A percentile compares a stretch with the other conserved stretches of the same genome.
phyloP scores from a whole-genome alignment of 1,140 invertebrate genomes.

The Sarcophaga bullata region DNA sequence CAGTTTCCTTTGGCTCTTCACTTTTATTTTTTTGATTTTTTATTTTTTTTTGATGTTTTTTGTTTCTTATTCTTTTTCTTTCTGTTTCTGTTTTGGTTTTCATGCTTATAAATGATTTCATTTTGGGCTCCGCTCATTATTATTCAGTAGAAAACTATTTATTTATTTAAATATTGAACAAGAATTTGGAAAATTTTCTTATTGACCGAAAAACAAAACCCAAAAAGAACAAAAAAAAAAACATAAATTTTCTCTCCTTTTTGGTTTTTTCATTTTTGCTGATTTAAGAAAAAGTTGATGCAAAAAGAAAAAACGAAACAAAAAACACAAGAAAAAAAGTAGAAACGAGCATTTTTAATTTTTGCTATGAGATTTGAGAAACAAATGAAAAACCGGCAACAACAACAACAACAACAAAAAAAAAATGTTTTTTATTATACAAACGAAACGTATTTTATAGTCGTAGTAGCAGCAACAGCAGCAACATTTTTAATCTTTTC shows the following conservation, averaged over 20 bases:
- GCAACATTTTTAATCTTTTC: slow-evolving; percentile 8
- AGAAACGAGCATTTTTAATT: neutral
- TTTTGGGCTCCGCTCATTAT: neutral
- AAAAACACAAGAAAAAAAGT: neutral
- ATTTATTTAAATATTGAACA: slow-evolving; percentile 25
- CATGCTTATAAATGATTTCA: neutral
- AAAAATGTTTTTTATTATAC: no score
- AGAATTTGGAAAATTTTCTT: neutral
- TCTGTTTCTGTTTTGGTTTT: no score
- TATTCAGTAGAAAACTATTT: neutral
- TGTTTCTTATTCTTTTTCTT: no score
- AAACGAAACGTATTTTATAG: no score
- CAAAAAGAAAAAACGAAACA: neutral
- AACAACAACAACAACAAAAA: no score
- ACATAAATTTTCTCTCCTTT: neutral
- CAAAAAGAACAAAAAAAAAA: neutral
- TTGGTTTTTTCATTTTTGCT: neutral
- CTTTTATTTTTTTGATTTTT: no score
- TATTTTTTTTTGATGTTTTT: no score
- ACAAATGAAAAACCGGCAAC: no score
- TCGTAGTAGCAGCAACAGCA: neutral
- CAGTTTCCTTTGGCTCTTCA: neutral
- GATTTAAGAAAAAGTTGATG: neutral
- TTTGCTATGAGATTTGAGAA: neutral
- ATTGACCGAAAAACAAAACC: no score